Base-by-base conservation (phyloP, 2,888 invertebrate species). In the Eurytoma adleriae region DNA sequence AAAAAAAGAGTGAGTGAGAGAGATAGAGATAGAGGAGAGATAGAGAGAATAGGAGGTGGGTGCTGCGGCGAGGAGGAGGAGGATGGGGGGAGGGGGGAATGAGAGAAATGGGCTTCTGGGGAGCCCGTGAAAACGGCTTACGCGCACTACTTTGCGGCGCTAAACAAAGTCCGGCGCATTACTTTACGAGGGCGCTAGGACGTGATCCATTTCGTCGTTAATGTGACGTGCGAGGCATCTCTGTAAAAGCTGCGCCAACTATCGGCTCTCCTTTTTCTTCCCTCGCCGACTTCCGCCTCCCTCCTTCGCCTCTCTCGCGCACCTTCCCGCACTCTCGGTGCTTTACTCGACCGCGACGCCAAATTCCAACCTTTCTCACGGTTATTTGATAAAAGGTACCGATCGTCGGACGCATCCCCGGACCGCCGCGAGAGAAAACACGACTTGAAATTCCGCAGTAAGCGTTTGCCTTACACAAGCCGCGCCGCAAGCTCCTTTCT, bases 121-220 rank as follows among this genome's bases (percentile, higher is more conserved):
- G 67, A 80, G 66, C 66, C 40, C 64, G 81, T 76, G 81, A 81
- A 80, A 81, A 83, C 61, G 82, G 77, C 79, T 82, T 82, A 78
- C 79, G 72, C 80, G 66, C 77, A 66, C 79, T 82, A 81, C 81
- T 80, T 81, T 79, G 69, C 72, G 78, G 67, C 72, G 84, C 87
- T 86, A 88, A 89, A 88, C 88, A 88, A 89, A 87, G 88, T 89
- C 88, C 87, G 79, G 85, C 83, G 83, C 85, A 88, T 88, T 88
- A 86, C 86, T 90, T 90, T 90, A 90, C 90, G 90, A 88, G 88
- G 85, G 84, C 78, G 82, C 83, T 83, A 85, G 85, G 85, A 90
- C 89, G 90, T 90, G 89, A 89, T 89, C 89, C 89, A 90, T 90
- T 89, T 86, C 85, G 85, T 83, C 86, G 89, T 89, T 90, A 89